These are phyloP conservation scores for Chamaetylas fuelleborni DNA, from an alignment of 2,113 vertebrate species.

Conservation along the genomic window DNA sequence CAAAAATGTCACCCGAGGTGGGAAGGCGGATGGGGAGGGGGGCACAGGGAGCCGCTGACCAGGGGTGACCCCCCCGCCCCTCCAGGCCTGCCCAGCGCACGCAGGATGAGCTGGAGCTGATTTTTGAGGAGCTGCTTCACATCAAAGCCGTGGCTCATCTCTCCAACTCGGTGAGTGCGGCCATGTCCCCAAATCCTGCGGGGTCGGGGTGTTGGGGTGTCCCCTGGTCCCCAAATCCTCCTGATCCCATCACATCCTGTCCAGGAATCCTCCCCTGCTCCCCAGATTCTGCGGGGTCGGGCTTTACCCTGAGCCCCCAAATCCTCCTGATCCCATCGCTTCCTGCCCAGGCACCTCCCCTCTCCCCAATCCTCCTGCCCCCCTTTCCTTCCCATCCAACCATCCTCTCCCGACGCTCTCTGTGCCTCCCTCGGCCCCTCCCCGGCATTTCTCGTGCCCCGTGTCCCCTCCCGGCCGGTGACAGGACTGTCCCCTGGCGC, in stretches of 20 bases:
- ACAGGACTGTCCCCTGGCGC: neutral
- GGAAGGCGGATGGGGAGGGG: too few relatives aligned
- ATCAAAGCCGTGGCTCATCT: constrained; percentile 93
- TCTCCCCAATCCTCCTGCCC: neutral
- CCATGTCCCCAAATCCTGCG: too few relatives aligned
- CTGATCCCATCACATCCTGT: neutral
- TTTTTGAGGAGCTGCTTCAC: constrained; percentile 93
- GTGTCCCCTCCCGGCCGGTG: neutral
- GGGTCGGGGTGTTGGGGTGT: too few relatives aligned
- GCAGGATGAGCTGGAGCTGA: constrained; percentile 89
- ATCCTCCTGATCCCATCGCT: neutral
- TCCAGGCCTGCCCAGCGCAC: constrained; percentile 87
- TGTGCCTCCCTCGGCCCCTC: neutral
- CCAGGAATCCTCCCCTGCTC: neutral
- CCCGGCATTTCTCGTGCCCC: rapidly evolving
- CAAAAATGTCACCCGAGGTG: too few relatives aligned
- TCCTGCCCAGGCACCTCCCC: neutral
- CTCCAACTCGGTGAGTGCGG: constrained; percentile 83
- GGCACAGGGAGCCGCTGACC: rapidly evolving
- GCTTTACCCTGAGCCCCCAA: neutral
- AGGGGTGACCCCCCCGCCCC: neutral
- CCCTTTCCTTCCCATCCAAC: rapidly evolving
- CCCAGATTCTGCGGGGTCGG: neutral
- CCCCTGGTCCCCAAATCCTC: neutral
- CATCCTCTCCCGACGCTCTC: neutral